phyloP scores from a whole-genome alignment of 2,113 vertebrate genomes.

The Tricholaema leucomelas region DNA sequence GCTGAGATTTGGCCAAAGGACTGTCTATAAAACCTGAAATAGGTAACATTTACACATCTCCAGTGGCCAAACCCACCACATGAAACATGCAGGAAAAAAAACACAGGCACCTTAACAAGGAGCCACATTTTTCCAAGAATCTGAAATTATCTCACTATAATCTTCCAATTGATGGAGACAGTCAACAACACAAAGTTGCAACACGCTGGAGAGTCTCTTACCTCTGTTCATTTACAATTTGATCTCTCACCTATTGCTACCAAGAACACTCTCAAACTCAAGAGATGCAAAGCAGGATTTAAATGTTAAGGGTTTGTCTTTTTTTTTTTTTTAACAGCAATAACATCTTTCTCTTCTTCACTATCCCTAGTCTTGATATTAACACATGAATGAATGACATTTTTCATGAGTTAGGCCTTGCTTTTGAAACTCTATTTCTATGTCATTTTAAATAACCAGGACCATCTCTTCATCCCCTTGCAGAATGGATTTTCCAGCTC shows the following conservation, averaged over 20 bases:
- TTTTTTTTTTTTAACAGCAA: neutral
- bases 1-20: neutral
- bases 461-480: neutral
- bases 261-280: neutral
- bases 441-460: neutral
- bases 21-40: slow-evolving; percentile 21
- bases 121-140: neutral
- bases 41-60: slow-evolving; percentile 19
- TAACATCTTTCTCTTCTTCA: neutral
- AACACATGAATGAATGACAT: neutral
- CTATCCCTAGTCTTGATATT: neutral
- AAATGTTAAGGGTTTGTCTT: neutral
- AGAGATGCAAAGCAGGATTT: neutral
- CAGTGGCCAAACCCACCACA: neutral
- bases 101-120: neutral
- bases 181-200: neutral
- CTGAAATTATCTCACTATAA: neutral
- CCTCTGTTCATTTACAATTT: neutral
- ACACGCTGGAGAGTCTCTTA: neutral
- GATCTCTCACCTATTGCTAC: neutral
- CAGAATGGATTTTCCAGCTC: neutral
- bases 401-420: neutral
- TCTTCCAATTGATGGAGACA: neutral
- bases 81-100: neutral
- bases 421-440: neutral